phyloP scores from a whole-genome alignment of 2,888 invertebrate species.

The Polydrusus pterygomalis region DNA sequence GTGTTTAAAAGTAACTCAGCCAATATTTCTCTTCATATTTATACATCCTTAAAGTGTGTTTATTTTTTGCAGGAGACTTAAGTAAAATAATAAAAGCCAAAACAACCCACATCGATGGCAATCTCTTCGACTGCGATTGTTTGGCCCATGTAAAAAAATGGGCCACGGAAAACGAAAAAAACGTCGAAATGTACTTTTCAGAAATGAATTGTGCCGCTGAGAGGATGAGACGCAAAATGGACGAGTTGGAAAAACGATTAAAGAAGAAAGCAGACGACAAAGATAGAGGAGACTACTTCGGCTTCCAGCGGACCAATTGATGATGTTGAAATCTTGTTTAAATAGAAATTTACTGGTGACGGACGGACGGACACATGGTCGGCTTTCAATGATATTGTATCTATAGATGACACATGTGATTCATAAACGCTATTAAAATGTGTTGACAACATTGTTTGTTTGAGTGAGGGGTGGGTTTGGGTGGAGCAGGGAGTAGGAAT shows the following conservation, averaged over 20 bases:
- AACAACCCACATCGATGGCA: constrained; percentile 57
- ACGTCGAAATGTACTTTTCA: constrained; percentile 59
- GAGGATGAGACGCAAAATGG: constrained; percentile 60
- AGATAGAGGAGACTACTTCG: constrained; percentile 41
- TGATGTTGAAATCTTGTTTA: constrained; percentile 39
- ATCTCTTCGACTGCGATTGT: constrained; percentile 64
- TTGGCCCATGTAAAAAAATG: constrained; percentile 61
- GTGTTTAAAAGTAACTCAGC: too few relatives aligned
- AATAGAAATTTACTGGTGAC: neutral
- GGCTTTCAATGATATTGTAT: too few relatives aligned
- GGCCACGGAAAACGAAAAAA: constrained; percentile 57
- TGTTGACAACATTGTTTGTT: too few relatives aligned
- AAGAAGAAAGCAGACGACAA: constrained; percentile 56
- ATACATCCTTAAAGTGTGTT: too few relatives aligned
- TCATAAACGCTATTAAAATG: too few relatives aligned
- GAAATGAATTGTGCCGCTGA: constrained; percentile 62
- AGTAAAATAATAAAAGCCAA: constrained; percentile 60
- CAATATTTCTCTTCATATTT: too few relatives aligned
- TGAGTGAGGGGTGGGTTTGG: too few relatives aligned
- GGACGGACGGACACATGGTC: too few relatives aligned
- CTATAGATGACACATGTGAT: too few relatives aligned
- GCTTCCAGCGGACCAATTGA: neutral
- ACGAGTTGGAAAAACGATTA: constrained; percentile 58
- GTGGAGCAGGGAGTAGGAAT: too few relatives aligned
- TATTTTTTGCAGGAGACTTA: constrained; percentile 51